A percentile compares a stretch with the other conserved stretches of the same genome.
Conservation (phyloP, 2,113 vertebrate genomes). For the Acanthisitta chloris region DNA sequence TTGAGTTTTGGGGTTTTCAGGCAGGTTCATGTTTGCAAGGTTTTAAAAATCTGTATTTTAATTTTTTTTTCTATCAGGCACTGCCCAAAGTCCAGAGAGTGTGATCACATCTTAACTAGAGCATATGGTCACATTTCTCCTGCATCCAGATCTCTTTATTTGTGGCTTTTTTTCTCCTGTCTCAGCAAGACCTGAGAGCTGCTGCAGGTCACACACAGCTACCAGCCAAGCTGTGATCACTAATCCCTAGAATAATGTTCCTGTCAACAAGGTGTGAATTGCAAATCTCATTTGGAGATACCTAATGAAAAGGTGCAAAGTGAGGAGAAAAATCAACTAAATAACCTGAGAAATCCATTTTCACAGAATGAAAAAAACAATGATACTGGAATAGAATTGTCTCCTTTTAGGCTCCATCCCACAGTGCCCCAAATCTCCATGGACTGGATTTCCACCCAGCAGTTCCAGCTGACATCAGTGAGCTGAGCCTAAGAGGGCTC, state of each 20-base stretch:
- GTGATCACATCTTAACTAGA: background rate
- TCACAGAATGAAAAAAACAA: background rate
- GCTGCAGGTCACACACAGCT: background rate
- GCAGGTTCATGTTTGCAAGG: background rate
- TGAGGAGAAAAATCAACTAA: rapidly evolving
- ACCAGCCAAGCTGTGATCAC: background rate
- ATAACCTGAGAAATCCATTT: background rate
- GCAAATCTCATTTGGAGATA: background rate
- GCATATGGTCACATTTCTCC: background rate
- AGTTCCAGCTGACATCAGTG: rapidly evolving
- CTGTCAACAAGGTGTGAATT: background rate
- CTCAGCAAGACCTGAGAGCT: background rate
- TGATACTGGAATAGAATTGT: rapidly evolving
- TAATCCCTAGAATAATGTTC: background rate
- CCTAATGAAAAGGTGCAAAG: background rate
- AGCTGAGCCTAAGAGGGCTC: background rate
- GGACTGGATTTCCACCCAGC: background rate
- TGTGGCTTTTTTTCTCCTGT: background rate
- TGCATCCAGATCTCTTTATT: background rate
- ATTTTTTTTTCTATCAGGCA: background rate
- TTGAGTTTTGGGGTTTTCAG: background rate
- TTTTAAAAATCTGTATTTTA: background rate
- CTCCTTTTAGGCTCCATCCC: background rate
- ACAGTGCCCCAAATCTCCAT: rapidly evolving
- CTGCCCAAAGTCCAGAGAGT: background rate